Evolutionary conservation across 1,140 invertebrate genomes (phyloP).

Genomic region (Cherax destructor): DNA sequence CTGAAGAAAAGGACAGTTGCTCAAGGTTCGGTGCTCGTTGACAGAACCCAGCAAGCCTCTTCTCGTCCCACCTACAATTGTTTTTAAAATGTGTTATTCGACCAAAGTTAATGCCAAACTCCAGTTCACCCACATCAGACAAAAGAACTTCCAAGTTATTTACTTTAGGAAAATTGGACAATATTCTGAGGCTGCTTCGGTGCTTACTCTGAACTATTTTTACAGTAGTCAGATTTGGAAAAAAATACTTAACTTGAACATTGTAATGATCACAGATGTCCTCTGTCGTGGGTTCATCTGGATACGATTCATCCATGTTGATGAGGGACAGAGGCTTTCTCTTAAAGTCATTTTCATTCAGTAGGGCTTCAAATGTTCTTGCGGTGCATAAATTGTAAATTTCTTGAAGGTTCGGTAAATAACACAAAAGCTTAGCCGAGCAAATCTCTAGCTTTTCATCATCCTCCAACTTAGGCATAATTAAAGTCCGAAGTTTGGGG

Average conservation of each 20-base stretch:
- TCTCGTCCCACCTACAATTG: background rate
- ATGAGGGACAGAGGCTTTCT: background rate
- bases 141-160: background rate
- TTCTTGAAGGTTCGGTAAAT: background rate
- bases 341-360: background rate
- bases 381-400: background rate
- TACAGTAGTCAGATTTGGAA: slow-evolving; percentile 1
- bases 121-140: background rate
- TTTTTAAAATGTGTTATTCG: background rate
- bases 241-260: background rate
- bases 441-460: background rate
- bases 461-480: background rate
- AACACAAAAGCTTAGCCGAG: background rate
- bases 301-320: background rate
- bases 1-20: background rate
- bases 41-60: background rate
- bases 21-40: background rate
- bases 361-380: background rate
- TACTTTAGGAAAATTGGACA: slow-evolving; percentile 1
- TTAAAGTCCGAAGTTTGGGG: slow-evolving; percentile 3
- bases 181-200: background rate
- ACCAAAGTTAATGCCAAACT: background rate
- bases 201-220: slow-evolving; percentile 1
- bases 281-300: background rate
- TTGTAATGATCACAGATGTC: background rate